phyloP scores from a whole-genome alignment of 2,797 vertebrate species.

The Leontopithecus rosalia region DNA sequence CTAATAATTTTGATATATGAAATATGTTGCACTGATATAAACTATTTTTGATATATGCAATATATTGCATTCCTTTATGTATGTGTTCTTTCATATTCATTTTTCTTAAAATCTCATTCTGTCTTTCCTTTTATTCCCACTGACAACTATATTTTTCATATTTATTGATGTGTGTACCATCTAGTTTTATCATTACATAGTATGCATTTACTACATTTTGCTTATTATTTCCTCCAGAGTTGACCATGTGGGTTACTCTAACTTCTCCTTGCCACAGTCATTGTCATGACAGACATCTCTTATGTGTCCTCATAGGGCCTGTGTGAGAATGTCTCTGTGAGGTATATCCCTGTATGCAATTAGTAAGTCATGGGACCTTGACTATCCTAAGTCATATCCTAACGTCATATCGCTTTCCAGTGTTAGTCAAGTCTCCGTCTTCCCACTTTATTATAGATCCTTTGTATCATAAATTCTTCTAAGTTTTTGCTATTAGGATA shows the following conservation, averaged over 20 bases:
- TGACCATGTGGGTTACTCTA: not conserved
- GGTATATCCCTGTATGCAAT: not conserved
- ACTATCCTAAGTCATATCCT: not conserved
- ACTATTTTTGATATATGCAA: not conserved
- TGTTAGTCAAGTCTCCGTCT: not conserved
- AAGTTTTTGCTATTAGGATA: not conserved
- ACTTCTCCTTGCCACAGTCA: not conserved
- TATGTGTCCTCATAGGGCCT: not conserved
- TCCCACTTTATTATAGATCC: not conserved
- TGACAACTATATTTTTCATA: not conserved
- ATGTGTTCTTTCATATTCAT: not conserved
- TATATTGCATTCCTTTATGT: not conserved
- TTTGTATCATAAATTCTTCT: not conserved
- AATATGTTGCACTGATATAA: not conserved
- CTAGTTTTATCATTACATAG: not conserved
- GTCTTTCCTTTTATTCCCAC: not conserved
- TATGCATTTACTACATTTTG: not conserved
- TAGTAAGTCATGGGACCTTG: not conserved
- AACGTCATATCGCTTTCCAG: rapidly evolving
- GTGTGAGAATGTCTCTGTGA: not conserved
- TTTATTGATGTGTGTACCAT: not conserved
- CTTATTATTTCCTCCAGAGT: not conserved
- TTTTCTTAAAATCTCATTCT: not conserved
- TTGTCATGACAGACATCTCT: not conserved
- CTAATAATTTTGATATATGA: not conserved